Evolutionary conservation across 2,888 invertebrate species (phyloP).

Genomic region (Saturnia pavonia): DNA sequence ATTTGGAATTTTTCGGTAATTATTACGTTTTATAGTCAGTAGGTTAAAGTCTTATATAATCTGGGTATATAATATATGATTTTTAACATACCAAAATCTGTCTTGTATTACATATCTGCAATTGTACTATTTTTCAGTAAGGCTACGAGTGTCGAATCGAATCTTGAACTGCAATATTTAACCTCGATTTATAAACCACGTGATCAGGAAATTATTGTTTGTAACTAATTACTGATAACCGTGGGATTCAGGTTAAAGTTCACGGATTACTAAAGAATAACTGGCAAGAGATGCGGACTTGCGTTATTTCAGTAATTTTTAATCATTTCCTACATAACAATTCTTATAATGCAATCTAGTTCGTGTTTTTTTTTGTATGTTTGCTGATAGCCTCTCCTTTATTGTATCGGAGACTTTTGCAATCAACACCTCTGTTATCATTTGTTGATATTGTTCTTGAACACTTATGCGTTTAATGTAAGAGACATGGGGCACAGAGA

Average conservation of each 20-base stretch:
- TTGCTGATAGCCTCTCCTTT: no score
- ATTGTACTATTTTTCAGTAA: neutral
- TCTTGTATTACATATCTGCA: neutral
- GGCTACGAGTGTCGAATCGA: neutral
- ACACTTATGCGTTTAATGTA: no score
- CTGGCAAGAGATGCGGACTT: neutral
- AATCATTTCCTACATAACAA: neutral
- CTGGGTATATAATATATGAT: neutral
- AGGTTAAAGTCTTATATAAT: neutral
- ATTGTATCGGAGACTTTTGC: no score
- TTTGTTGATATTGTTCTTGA: no score
- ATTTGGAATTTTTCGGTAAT: neutral
- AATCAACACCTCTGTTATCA: no score
- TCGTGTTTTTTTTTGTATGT: neutral
- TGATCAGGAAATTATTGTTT: constrained; percentile 33
- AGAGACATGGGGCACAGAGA: no score
- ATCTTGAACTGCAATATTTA: constrained; percentile 18
- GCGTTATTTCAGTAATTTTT: neutral
- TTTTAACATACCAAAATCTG: neutral
- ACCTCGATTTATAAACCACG: constrained; percentile 31
- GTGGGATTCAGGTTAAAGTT: constrained; percentile 37
- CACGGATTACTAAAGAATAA: constrained; percentile 24
- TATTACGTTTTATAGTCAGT: neutral
- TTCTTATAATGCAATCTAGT: neutral
- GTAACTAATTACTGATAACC: constrained; percentile 31